Conservation (phyloP, 2,113 vertebrate species). For the Spea multiplicata region DNA sequence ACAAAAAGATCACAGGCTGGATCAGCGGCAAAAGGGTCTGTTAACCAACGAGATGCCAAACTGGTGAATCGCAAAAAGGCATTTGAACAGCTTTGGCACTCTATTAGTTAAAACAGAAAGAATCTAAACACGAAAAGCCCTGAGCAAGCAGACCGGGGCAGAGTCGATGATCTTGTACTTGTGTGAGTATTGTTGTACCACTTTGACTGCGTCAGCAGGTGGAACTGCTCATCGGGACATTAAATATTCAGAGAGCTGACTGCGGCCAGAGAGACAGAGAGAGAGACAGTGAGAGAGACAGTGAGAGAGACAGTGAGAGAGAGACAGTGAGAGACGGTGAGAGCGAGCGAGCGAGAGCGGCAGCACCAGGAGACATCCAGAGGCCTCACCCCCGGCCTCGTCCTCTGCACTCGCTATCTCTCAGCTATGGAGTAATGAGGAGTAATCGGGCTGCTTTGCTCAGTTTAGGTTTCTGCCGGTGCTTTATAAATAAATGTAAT, state of each 20-base stretch:
- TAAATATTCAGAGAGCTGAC: constrained; percentile 99
- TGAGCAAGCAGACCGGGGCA: constrained; percentile 63
- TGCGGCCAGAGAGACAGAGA: constrained; percentile 72
- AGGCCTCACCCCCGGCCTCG: not conserved
- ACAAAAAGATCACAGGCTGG: too few relatives aligned
- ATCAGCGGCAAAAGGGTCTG: too few relatives aligned
- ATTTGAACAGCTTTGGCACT: not conserved
- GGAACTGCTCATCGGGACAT: constrained; percentile 95
- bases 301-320: too few relatives aligned
- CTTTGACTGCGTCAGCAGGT: constrained; percentile 99
- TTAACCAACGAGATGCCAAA: not conserved
- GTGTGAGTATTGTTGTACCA: constrained; percentile 89
- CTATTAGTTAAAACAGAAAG: not conserved
- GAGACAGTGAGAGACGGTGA: too few relatives aligned
- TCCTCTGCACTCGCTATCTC: too few relatives aligned
- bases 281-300: constrained; percentile 66
- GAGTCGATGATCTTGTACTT: constrained; percentile 76
- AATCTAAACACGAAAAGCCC: constrained; percentile 46
- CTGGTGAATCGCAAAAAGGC: not conserved
- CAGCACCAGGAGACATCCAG: constrained; percentile 64
- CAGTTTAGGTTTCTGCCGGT: not conserved
- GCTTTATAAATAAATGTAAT: too few relatives aligned
- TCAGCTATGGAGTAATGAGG: too few relatives aligned
- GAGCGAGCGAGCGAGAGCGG: not conserved
- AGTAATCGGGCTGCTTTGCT: not conserved